These are phyloP conservation scores for Apolygus lucorum DNA, from an alignment of 1,140 invertebrate species.

Conservation along the genomic window DNA sequence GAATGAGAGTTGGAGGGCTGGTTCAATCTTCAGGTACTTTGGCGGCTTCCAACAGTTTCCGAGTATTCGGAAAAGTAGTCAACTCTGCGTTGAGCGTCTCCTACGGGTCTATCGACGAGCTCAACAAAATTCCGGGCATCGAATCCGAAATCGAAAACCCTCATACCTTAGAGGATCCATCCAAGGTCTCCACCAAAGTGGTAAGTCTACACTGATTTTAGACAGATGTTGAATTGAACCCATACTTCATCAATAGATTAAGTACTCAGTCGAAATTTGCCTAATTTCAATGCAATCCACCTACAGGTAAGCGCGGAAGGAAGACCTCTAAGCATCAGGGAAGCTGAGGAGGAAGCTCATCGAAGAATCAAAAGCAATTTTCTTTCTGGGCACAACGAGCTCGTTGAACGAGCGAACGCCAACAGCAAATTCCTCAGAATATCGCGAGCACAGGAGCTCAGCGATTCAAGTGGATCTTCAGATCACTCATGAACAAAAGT, in stretches of 20 bases:
- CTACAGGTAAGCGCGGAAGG: neutral
- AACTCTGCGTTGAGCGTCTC: constrained; percentile 30
- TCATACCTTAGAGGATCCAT: no score
- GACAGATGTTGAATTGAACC: no score
- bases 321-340: neutral
- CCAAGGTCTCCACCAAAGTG: no score
- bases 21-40: constrained; percentile 26
- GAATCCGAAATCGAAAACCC: no score
- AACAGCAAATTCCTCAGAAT: neutral
- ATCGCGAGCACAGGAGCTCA: neutral
- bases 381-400: neutral
- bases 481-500: no score
- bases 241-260: neutral
- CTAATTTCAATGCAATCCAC: neutral
- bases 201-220: no score
- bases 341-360: neutral
- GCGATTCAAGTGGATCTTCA: no score
- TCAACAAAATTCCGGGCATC: neutral
- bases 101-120: constrained; percentile 25
- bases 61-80: constrained; percentile 30
- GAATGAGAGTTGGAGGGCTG: constrained; percentile 24
- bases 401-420: neutral
- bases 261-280: neutral
- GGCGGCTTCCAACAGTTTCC: constrained; percentile 30
- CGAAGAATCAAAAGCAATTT: neutral